These are phyloP conservation scores for Apogon hyalosoma DNA, from an alignment of 2,797 vertebrate species.

Conservation along the genomic window DNA sequence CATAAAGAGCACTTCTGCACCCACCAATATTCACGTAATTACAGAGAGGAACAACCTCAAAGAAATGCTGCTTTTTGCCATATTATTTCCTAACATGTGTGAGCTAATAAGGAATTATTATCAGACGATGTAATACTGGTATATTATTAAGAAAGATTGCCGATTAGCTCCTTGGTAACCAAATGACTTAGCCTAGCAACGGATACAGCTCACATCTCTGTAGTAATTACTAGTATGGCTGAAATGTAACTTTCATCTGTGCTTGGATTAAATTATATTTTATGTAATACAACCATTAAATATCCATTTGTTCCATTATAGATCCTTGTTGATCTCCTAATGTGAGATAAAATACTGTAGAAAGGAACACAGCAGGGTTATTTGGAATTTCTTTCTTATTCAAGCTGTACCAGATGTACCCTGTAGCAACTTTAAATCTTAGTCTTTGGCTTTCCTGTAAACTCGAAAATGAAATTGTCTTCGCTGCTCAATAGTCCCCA, in stretches of 20 bases:
- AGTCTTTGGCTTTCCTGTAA: slow-evolving; percentile 14
- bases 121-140: neutral
- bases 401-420: neutral
- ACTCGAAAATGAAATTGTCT: slow-evolving; percentile 4
- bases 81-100: slow-evolving; percentile 10
- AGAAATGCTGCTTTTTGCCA: slow-evolving; percentile 3
- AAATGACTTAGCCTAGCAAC: slow-evolving; percentile 38
- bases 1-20: slow-evolving; percentile 1
- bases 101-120: neutral
- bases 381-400: slow-evolving; percentile 4
- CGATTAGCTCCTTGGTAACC: slow-evolving; percentile 51
- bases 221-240: slow-evolving; percentile 29
- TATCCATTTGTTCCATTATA: slow-evolving; percentile 20
- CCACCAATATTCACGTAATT: slow-evolving; percentile 15
- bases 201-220: slow-evolving; percentile 1
- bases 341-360: slow-evolving; percentile 13
- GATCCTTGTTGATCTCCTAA: slow-evolving; percentile 21
- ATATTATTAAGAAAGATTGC: slow-evolving; percentile 21
- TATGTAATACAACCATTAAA: slow-evolving; percentile 32
- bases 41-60: slow-evolving; percentile 3
- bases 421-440: neutral
- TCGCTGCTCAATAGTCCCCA: neutral
- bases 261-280: slow-evolving; percentile 42
- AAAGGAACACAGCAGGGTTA: neutral
- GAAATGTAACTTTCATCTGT: slow-evolving; percentile 32